Conservation (phyloP, 2,888 invertebrate species). For the Sturmia bella region DNA sequence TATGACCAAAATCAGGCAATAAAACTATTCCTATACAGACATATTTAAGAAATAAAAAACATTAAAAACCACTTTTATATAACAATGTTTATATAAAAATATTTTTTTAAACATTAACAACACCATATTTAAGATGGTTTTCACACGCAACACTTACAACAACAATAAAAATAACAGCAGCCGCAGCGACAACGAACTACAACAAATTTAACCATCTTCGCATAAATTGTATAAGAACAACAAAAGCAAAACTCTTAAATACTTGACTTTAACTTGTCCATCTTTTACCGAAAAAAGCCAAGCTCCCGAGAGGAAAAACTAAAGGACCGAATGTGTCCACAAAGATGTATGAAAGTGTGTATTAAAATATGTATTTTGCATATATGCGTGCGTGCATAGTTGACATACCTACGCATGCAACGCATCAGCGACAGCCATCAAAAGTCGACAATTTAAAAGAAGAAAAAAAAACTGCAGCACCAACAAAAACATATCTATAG, state of each 20-base stretch:
- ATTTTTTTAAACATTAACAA: slow-evolving; percentile 66
- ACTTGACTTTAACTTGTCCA: slow-evolving; percentile 68
- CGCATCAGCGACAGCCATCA: slow-evolving; percentile 72
- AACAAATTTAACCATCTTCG: slow-evolving; percentile 51
- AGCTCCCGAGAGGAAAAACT: slow-evolving; percentile 48
- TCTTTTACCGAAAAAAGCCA: slow-evolving; percentile 64
- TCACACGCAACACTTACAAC: slow-evolving; percentile 70
- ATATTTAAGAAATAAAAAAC: slow-evolving; percentile 66
- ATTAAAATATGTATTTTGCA: slow-evolving; percentile 74
- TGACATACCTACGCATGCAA: slow-evolving; percentile 80
- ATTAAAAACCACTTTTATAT: slow-evolving; percentile 70
- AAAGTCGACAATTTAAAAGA: slow-evolving; percentile 66
- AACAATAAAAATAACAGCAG: slow-evolving; percentile 33
- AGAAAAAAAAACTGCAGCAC: slow-evolving; percentile 38
- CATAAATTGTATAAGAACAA: slow-evolving; percentile 32
- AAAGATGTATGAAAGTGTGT: slow-evolving; percentile 33
- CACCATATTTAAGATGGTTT: slow-evolving; percentile 72
- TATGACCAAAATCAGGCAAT: not conserved
- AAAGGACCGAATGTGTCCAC: slow-evolving; percentile 34
- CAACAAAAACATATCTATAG: slow-evolving; percentile 22
- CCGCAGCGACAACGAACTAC: slow-evolving; percentile 15
- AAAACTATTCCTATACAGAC: slow-evolving; percentile 57
- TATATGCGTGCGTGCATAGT: slow-evolving; percentile 77
- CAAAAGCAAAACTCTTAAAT: slow-evolving; percentile 42
- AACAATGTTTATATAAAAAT: slow-evolving; percentile 67